Evolutionary conservation across 1,140 invertebrate genomes (phyloP).

Genomic region (Drosophila pseudoobscura): DNA sequence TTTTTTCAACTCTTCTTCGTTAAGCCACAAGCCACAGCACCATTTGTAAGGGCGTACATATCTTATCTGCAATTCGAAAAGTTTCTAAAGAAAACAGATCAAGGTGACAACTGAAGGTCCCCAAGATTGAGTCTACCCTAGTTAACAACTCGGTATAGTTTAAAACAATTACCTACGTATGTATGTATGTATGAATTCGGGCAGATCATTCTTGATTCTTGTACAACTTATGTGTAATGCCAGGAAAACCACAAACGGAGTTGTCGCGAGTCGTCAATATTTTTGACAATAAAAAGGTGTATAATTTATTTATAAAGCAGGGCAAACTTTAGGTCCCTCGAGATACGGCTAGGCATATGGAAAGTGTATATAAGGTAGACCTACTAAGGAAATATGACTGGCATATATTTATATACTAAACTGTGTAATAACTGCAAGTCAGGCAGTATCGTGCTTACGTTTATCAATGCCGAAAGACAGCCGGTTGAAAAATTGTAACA

Average conservation of each 20-base stretch:
- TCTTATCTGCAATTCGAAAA: slow-evolving; percentile 7
- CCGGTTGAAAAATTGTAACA: slow-evolving; percentile 30
- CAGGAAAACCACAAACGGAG: slow-evolving; percentile 57
- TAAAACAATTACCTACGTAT: slow-evolving; percentile 27
- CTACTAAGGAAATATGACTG: slow-evolving; percentile 48
- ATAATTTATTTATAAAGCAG: slow-evolving; percentile 51
- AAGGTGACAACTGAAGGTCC: slow-evolving; percentile 1
- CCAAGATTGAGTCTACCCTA: slow-evolving; percentile 11
- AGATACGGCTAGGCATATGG: slow-evolving; percentile 28
- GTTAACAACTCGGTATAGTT: slow-evolving; percentile 15
- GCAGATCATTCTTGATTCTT: slow-evolving; percentile 38
- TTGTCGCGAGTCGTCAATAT: slow-evolving; percentile 69
- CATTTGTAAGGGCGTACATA: background rate
- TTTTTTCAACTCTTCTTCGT: too few species aligned
- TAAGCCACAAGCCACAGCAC: too few species aligned
- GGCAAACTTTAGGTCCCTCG: slow-evolving; percentile 7
- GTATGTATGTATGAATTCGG: slow-evolving; percentile 18
- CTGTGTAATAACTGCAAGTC: slow-evolving; percentile 26
- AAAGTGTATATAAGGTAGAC: slow-evolving; percentile 53
- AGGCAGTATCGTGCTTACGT: slow-evolving; percentile 23
- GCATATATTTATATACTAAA: slow-evolving; percentile 42
- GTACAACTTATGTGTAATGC: slow-evolving; percentile 45
- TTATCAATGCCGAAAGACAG: slow-evolving; percentile 19
- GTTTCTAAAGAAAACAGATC: slow-evolving; percentile 14
- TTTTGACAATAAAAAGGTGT: slow-evolving; percentile 73